Base-by-base conservation (phyloP, 2,113 vertebrate species). In the Gobius niger region DNA sequence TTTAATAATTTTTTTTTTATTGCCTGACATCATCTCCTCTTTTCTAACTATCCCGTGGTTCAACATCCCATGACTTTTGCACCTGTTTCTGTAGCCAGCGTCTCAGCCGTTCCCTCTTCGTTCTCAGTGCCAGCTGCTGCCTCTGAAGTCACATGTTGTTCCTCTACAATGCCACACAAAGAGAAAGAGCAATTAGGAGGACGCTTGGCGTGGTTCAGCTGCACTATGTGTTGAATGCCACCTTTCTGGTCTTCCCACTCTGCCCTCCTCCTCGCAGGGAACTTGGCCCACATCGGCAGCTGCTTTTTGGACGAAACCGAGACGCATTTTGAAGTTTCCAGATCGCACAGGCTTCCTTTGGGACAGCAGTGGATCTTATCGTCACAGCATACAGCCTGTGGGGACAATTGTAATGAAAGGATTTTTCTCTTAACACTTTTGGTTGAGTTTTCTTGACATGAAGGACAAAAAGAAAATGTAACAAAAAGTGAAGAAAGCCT, bases 331-430 rank as follows among this genome's bases (percentile, higher is more conserved):
- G 47, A 72, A 19, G 73, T 60, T 6, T 71, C 0, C 0, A 88
- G 2, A 16, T 93, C 82, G 64, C 92, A 93, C 4, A 34, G 57
- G 54, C 50, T 87, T 0, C 78, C 88, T 34, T 88, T 77, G 2
- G 91, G 85, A 42, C 92, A 94, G 75, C 93, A 94, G 89, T 92
- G 91, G 5, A 46, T 9, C 71, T 83, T 84, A 67, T 93, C 93
- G 1, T 79, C 75, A 16, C 93, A 93, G 80, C 91, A 92, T 47
- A 92, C 89, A 0, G 91, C 92, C 92, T 92, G 76, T 50, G 15
- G 0, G 70, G 46, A 74, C 24, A 73, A 34, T 34, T 34, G 24
- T 34, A n/a, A 56, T 12, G 54, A 4, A 70, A 51, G 19, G 50
- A 47, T 12, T 11, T 18, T 52, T n/a, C n/a, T n/a, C n/a, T n/a